Base-by-base conservation (phyloP, 2,797 vertebrate genomes). In the Enteromius anoplus region DNA sequence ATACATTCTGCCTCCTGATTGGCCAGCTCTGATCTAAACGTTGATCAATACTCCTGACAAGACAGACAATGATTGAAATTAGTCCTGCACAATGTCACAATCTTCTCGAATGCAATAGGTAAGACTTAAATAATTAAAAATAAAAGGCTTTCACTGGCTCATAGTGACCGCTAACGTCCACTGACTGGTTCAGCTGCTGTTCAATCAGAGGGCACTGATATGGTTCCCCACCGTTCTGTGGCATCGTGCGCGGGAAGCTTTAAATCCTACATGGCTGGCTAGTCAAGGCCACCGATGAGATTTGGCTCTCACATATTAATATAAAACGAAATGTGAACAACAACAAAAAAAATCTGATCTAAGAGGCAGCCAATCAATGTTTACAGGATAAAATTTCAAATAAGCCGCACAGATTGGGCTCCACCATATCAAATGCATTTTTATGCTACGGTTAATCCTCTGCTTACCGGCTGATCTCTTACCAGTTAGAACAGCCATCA, bases 361-460 rank as follows among this genome's bases (percentile, higher is more conserved):
- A 79, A 81, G 79, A 85, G 77, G 81, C 85, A 84, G 78, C 81
- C 69, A 85, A 83, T 80, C 80, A 49, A 49, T 49, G 29, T 66
- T 76, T 76, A 85, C 51, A 83, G 75, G 26, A 68, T 69, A 68
- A 8, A 66, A 53, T 84, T 51, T 78, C 34, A 87, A 83, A 79
- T 70, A 64, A 21, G 42, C 71, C 78, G 78, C 86, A 78, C 51
- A 80, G 71, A 72, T 83, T 60, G 64, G 70, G 85, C 65, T 70
- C 60, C 81, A 77, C 70, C 69, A n/a, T 77, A 53, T 83, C 40
- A 45, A 49, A 76, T 64, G 53, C 60, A 66, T 86, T 76, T 69
- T 75, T 29, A 79, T 87, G 83, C 86, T 89, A 87, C 86, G 78
- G 86, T 58, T 49, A 34, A 85, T 53, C 47, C 40, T 64, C 53